Percentiles rank a stretch among this genome's conserved stretches.
Conservation (phyloP, 2,888 invertebrate genomes). For the Epirrhoe tristata region DNA sequence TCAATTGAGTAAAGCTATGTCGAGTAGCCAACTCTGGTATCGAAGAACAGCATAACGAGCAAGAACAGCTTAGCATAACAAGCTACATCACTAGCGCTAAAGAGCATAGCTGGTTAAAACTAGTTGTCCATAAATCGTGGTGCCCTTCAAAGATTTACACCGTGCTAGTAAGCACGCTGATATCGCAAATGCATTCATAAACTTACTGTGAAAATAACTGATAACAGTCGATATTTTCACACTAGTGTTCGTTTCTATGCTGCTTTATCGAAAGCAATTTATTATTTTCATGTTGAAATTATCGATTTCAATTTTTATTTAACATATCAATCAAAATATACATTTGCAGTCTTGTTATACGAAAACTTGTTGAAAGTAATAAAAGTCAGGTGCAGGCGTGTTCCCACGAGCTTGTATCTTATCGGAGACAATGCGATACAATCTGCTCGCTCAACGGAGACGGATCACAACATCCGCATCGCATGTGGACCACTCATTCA, state of each 20-base stretch:
- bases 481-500: constrained; percentile 39
- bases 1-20: no score
- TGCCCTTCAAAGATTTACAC: constrained; percentile 26
- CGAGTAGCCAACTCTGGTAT: no score
- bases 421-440: constrained; percentile 61
- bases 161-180: constrained; percentile 7
- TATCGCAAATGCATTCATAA: constrained; percentile 34
- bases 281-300: constrained; percentile 11
- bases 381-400: constrained; percentile 28
- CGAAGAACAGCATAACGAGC: no score
- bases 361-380: constrained; percentile 15
- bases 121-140: neutral
- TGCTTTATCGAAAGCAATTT: constrained; percentile 18
- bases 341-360: neutral
- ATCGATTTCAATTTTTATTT: neutral
- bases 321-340: neutral
- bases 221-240: constrained; percentile 29
- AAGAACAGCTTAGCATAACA: no score
- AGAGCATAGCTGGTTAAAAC: neutral
- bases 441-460: constrained; percentile 62
- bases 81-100: no score
- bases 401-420: constrained; percentile 67
- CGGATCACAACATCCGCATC: constrained; percentile 60
- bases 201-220: constrained; percentile 24
- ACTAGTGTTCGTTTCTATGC: constrained; percentile 25